Evolutionary conservation across 2,888 invertebrate genomes (phyloP).

Genomic region (Philopedon plagiatum): DNA sequence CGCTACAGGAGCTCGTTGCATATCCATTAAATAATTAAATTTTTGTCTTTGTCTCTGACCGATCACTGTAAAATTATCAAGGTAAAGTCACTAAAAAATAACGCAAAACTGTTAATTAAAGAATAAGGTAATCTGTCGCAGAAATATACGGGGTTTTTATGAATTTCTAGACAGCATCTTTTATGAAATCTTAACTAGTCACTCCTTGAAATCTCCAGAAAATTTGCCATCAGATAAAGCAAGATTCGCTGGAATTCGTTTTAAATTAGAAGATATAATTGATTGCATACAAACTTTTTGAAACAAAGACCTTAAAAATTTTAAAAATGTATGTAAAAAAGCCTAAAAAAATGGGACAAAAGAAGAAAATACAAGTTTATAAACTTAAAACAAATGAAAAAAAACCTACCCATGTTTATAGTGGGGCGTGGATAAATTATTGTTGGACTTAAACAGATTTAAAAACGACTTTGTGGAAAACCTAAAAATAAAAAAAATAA

Average conservation of each 20-base stretch:
- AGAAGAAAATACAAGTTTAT: background rate
- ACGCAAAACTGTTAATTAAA: background rate
- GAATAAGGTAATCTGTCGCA: too few species aligned
- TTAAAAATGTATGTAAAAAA: too few species aligned
- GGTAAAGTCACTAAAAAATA: conserved; percentile 17
- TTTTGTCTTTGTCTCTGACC: conserved; percentile 33
- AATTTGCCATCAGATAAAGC: too few species aligned
- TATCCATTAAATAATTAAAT: conserved; percentile 26
- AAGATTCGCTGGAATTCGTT: too few species aligned
- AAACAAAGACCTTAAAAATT: too few species aligned
- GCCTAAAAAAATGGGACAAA: background rate
- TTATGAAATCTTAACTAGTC: too few species aligned
- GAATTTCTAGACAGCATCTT: too few species aligned
- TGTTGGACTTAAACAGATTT: conserved; percentile 78
- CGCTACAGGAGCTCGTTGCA: conserved; percentile 17
- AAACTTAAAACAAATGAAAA: conserved; percentile 58
- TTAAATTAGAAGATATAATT: too few species aligned
- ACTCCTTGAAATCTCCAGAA: too few species aligned
- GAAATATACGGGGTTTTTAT: too few species aligned
- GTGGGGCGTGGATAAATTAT: conserved; percentile 73
- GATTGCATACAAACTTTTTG: too few species aligned
- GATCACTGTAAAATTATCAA: conserved; percentile 41
- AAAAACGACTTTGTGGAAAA: conserved; percentile 81
- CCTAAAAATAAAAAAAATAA: conserved; percentile 69
- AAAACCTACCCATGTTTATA: conserved; percentile 80